Evolutionary conservation across 2,113 vertebrate genomes (phyloP).

Genomic region (Microcebus griseorufus): DNA sequence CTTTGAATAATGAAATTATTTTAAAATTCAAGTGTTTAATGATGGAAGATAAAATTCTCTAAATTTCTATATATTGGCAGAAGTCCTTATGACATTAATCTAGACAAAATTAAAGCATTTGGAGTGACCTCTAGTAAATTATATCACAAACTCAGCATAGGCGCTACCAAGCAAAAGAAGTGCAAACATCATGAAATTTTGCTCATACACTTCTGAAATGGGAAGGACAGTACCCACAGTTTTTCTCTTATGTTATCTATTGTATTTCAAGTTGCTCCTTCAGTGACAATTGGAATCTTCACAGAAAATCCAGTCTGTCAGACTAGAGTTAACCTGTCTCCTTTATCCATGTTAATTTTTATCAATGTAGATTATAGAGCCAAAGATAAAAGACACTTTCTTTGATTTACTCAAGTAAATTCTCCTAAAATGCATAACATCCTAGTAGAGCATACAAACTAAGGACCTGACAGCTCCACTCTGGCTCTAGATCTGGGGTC

Average conservation of each 20-base stretch:
- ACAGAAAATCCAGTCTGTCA: not conserved
- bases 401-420: slow-evolving; percentile 17
- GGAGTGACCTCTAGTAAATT: not conserved
- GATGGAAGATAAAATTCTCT: not conserved
- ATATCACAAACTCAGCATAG: not conserved
- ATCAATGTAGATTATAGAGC: not conserved
- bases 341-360: slow-evolving; percentile 14
- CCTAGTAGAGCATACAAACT: not conserved
- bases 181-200: not conserved
- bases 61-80: not conserved
- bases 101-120: slow-evolving; percentile 44
- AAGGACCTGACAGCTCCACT: not conserved
- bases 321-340: not conserved
- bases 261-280: not conserved
- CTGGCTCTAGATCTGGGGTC: not conserved
- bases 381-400: not conserved
- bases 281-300: not conserved
- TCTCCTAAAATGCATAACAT: slow-evolving; percentile 5
- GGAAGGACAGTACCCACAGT: not conserved
- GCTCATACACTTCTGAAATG: not conserved
- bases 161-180: not conserved
- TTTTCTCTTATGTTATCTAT: not conserved
- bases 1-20: slow-evolving; percentile 15
- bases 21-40: not conserved
- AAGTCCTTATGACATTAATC: slow-evolving; percentile 14